These are phyloP conservation scores for Cyanoderma ruficeps DNA, from an alignment of 2,113 vertebrate genomes.

Conservation along the genomic window DNA sequence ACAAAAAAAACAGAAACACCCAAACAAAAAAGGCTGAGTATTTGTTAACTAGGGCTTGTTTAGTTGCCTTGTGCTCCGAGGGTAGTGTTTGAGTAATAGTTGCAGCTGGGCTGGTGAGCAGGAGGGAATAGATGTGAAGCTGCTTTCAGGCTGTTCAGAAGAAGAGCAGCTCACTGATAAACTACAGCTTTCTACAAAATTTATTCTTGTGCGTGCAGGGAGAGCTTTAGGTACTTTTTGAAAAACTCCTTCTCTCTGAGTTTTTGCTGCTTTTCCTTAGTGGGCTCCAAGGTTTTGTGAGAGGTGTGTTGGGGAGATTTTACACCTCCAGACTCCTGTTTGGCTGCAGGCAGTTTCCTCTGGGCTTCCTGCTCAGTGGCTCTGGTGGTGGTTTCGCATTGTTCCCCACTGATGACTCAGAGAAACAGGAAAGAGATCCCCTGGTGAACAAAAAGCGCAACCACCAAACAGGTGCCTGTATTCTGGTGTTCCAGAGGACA, in stretches of 20 bases:
- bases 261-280: not conserved
- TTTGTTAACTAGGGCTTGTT: not conserved
- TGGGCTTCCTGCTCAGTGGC: conserved; percentile 47
- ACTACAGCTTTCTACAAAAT: not conserved
- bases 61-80: not conserved
- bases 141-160: not conserved
- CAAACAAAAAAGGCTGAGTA: not conserved
- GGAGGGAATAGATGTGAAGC: not conserved
- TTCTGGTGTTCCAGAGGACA: conserved; percentile 16
- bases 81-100: not conserved
- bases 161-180: not conserved
- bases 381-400: conserved; percentile 30
- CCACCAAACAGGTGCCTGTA: conserved; percentile 55
- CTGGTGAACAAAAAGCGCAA: not conserved
- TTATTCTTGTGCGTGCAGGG: not conserved
- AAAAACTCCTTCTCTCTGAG: not conserved
- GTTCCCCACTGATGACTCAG: conserved; percentile 61
- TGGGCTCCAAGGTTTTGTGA: not conserved
- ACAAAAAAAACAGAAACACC: fast-evolving
- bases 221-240: not conserved
- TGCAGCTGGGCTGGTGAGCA: not conserved
- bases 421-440: conserved; percentile 58
- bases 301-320: not conserved
- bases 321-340: conserved; percentile 40
- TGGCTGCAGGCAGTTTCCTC: conserved; percentile 59